Evolutionary conservation across 2,113 vertebrate genomes (phyloP).

Genomic region (Phrynosoma blainvillii): DNA sequence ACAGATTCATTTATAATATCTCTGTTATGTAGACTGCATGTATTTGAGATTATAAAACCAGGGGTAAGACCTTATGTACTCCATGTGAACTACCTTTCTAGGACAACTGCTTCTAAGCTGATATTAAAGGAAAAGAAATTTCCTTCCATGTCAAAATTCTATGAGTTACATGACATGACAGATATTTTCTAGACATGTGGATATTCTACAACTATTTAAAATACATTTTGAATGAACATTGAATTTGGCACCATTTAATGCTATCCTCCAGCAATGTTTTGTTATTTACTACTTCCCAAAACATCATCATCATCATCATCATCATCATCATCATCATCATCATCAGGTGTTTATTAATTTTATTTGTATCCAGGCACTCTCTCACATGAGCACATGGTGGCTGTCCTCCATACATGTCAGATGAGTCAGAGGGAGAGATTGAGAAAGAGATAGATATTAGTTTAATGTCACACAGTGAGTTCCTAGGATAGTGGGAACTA

Average conservation of each 20-base stretch:
- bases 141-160: neutral
- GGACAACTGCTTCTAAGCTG: neutral
- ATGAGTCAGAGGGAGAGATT: too few species aligned
- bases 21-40: neutral
- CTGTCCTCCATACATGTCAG: too few species aligned
- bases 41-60: conserved; percentile 41
- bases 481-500: too few species aligned
- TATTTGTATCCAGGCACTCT: too few species aligned
- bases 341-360: too few species aligned
- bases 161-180: neutral
- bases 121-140: neutral
- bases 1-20: conserved; percentile 40
- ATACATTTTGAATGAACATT: neutral
- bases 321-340: too few species aligned
- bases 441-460: too few species aligned
- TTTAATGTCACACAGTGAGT: too few species aligned
- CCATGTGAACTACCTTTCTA: conserved; percentile 31
- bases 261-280: neutral
- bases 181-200: neutral
- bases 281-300: too few species aligned
- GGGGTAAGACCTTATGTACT: conserved; percentile 47
- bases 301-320: too few species aligned
- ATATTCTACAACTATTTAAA: neutral
- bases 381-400: too few species aligned
- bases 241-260: neutral